These are phyloP conservation scores for Trogon melanurus DNA, from an alignment of 2,113 vertebrate species.

Conservation along the genomic window DNA sequence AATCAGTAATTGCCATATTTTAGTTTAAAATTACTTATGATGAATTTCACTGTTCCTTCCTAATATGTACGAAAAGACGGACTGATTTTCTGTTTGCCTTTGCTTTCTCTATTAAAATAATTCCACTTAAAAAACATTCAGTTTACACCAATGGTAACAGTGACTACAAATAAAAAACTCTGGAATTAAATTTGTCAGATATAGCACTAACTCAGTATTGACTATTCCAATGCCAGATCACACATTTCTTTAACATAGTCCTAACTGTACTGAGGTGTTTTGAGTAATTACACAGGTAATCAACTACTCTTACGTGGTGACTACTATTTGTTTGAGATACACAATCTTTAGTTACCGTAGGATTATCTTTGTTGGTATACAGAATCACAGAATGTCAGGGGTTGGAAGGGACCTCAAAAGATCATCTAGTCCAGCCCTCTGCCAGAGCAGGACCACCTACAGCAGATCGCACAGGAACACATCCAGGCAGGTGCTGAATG, in stretches of 20 bases:
- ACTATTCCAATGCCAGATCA: background rate
- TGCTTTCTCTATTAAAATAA: background rate
- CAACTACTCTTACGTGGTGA: background rate
- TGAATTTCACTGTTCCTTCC: background rate
- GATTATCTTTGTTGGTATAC: background rate
- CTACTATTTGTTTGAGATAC: background rate
- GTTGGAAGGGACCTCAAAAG: too few species aligned
- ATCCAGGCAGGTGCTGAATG: too few species aligned
- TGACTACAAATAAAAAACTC: background rate
- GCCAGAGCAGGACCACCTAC: too few species aligned
- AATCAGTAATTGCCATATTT: background rate
- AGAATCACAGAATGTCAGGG: too few species aligned
- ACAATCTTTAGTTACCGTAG: background rate
- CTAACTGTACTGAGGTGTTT: background rate
- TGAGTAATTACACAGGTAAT: background rate
- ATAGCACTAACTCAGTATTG: background rate
- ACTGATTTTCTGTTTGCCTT: background rate
- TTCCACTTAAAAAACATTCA: background rate
- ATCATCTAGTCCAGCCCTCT: too few species aligned
- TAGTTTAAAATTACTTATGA: background rate
- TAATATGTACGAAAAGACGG: background rate
- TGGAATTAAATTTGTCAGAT: background rate
- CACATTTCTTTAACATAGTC: background rate
- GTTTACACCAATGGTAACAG: background rate
- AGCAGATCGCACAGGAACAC: too few species aligned